Conservation (phyloP, 2,888 invertebrate species). For the Oligia fasciuncula region DNA sequence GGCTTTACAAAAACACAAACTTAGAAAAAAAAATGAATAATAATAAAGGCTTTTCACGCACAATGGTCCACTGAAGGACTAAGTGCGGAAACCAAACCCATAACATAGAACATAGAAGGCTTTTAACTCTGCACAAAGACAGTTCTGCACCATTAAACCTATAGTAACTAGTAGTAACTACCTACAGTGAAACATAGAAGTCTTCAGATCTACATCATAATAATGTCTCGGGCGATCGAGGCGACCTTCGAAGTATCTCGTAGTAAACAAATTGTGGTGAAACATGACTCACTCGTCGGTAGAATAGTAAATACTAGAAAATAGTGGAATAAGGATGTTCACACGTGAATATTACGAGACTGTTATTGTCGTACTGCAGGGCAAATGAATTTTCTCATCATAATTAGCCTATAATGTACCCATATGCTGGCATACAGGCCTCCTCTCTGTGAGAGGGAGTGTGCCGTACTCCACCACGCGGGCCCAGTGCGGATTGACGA, state of each 20-base stretch:
- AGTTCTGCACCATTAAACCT: constrained; percentile 5
- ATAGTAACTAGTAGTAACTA: not conserved
- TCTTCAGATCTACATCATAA: constrained; percentile 11
- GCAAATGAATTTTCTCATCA: not conserved
- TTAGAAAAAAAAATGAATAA: too few relatives aligned
- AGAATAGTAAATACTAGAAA: constrained; percentile 49
- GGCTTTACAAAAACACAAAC: not conserved
- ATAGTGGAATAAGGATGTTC: constrained; percentile 26
- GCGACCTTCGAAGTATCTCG: constrained; percentile 30
- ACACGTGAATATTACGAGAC: constrained; percentile 11
- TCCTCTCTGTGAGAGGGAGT: too few relatives aligned
- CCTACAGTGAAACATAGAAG: constrained; percentile 14
- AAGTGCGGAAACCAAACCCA: too few relatives aligned
- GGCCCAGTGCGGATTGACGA: too few relatives aligned
- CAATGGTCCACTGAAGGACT: too few relatives aligned
- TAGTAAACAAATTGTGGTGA: constrained; percentile 57
- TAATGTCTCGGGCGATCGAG: not conserved
- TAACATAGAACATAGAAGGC: too few relatives aligned
- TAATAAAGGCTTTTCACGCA: not conserved
- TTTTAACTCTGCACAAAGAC: not conserved
- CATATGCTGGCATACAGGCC: too few relatives aligned
- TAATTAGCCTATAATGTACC: too few relatives aligned
- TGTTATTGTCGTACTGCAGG: not conserved
- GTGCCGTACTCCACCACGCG: too few relatives aligned
- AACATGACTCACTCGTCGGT: constrained; percentile 42